Percentiles rank a stretch among this genome's conserved stretches.
phyloP scores from a whole-genome alignment of 2,888 invertebrate genomes.

The Camponotus fellah region DNA sequence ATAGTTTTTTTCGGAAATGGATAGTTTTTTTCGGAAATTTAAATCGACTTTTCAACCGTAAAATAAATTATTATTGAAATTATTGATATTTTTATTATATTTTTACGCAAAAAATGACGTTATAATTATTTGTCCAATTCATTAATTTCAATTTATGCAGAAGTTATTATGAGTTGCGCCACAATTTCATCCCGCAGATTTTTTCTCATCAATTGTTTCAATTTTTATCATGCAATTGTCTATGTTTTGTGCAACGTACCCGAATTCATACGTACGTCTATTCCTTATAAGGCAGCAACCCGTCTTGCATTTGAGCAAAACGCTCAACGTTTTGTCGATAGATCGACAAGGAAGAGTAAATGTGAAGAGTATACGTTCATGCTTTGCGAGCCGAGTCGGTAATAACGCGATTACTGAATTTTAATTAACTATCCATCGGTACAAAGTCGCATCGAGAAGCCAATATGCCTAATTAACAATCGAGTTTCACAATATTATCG shows the following conservation, averaged over 20 bases:
- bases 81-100: not conserved
- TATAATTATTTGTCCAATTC: not conserved
- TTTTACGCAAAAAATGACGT: not conserved
- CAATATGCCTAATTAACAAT: not conserved
- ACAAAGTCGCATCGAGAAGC: not conserved
- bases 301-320: constrained; percentile 22
- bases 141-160: not conserved
- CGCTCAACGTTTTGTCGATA: not conserved
- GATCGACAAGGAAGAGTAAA: constrained; percentile 1
- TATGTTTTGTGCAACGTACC: not conserved
- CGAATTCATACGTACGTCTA: not conserved
- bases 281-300: constrained; percentile 31
- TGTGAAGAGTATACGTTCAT: not conserved
- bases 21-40: not conserved
- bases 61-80: not conserved
- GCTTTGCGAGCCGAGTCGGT: constrained; percentile 23
- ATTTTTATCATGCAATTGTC: too few species aligned
- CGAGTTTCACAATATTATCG: not conserved
- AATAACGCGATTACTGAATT: constrained; percentile 13
- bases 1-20: not conserved
- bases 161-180: not conserved
- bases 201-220: not conserved
- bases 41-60: not conserved
- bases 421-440: not conserved
- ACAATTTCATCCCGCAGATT: not conserved